Evolutionary conservation across 1,140 invertebrate species (phyloP), one percentile per base, ranked within the genome.

Genomic region (Drosophila erecta): DNA sequence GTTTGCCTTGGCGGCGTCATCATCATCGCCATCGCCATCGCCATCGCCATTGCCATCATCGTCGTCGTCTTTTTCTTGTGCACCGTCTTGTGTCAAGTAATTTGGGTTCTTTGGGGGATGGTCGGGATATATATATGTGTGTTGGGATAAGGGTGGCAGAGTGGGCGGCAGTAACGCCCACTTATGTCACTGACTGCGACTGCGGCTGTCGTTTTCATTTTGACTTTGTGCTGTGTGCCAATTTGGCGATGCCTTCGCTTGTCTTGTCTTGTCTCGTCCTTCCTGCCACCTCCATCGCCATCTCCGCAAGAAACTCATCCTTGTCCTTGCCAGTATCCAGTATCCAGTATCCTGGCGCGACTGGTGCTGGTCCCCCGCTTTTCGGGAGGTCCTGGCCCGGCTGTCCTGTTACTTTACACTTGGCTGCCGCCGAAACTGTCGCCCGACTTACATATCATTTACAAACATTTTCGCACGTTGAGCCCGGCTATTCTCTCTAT

Each of bases 391-490:
- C 38, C 61, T 76, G 60, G 22, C 41, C 54, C 33, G 30, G 17
- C 35, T 59, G 44, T 72, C 55, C 40, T 70, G 46, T 75, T 60
- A 37, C 51, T 86, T 86, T 81, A 86, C 83, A 86, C 83, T 86
- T 86, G 79, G 51, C 54, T 86, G 83, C 83, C 74, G 78, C 74
- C 74, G 27, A 67, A 81, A 86, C 78, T 86, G 81, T 76, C 78
- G 71, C 72, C 55, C 47, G 62, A 56, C 62, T 76, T 67, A 76
- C 74, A 74, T 74, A 74, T 62, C 57, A 74, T 64, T 72, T 72
- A 72, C 71, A 66, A 67, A 59, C 83, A 86, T 87, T 87, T 86
- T 83, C 69, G 64, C 83, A 86, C 83, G 76, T 85, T 85, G 73
- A 47, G 62, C 66, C 37, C 57, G 44, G 44, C 80, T 67, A 14